Percentiles rank a stretch among this genome's conserved stretches.
Evolutionary conservation across 1,140 invertebrate genomes (phyloP).

Genomic region (Palaemon carinicauda): DNA sequence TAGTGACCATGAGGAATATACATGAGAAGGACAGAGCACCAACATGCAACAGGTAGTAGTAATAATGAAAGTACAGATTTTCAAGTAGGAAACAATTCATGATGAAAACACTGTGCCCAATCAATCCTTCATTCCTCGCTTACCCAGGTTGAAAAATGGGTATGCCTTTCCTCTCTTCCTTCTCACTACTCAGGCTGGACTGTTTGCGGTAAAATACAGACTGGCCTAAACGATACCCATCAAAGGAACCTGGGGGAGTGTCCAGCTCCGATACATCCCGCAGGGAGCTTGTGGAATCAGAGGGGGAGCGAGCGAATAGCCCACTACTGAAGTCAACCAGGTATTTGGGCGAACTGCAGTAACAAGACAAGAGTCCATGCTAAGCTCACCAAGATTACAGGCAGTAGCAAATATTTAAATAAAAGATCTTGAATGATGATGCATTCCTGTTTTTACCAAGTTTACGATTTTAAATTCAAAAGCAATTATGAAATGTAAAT

Average conservation of each 20-base stretch:
- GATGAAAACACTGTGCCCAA: background rate
- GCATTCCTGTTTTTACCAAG: too few species aligned
- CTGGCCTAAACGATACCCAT: constrained; percentile 38
- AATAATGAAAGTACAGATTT: background rate
- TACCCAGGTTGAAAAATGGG: constrained; percentile 52
- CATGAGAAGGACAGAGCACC: too few species aligned
- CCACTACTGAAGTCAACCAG: constrained; percentile 73
- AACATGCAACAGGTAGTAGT: too few species aligned
- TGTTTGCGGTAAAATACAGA: constrained; percentile 53
- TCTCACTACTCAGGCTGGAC: constrained; percentile 47
- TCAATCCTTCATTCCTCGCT: background rate
- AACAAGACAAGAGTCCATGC: constrained; percentile 46
- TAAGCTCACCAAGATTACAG: constrained; percentile 38
- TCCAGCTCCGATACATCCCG: constrained; percentile 51
- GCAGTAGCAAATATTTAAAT: constrained; percentile 24
- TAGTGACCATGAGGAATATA: too few species aligned
- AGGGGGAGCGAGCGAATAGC: constrained; percentile 64
- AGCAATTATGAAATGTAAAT: too few species aligned
- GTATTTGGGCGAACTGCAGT: constrained; percentile 82
- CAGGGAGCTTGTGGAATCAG: constrained; percentile 54
- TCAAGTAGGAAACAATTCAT: background rate
- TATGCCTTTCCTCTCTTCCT: constrained; percentile 53
- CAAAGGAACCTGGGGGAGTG: constrained; percentile 49
- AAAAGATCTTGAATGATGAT: constrained; percentile 13
- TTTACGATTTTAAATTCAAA: too few species aligned